Base-by-base conservation (phyloP, 2,113 vertebrate genomes). In the Mus spicilegus region DNA sequence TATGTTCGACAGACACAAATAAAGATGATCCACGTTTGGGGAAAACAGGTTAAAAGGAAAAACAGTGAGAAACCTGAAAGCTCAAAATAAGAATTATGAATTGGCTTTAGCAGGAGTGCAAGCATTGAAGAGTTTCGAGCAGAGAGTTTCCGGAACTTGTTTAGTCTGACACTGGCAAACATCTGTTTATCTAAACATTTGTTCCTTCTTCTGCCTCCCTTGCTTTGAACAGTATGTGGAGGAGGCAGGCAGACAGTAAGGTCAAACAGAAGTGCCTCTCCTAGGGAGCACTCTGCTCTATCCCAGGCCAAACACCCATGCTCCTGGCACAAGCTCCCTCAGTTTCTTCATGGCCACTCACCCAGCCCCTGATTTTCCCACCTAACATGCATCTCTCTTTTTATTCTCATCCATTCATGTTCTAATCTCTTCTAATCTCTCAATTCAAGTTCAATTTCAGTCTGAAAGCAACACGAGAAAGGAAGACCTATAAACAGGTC, bases 21-120 rank as follows among this genome's bases (percentile, higher is more conserved):
- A 92, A 90, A 90, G 12, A 86, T 13, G 73, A 70, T 39, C 77
- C 6, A 3, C 33, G 54, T 17, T 49, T 87, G 1, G 3, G 3
- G 2, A 92, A 95, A 93, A 76, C 20, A 96, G 63, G 86, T 51
- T 94, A 54, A 84, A 86, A 72, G n/a, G 28, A 89, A 76, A 81
- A 51, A 70, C 36, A 58, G 11, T 39, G 4, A 73, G 16, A 90
- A 61, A 56, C 24, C 56, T 82, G n/a, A 67, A 17, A 19, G 63
- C 88, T 82, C 63, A 75, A 88, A 81, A 33, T 81, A 92, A 76
- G 17, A 65, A 88, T 70, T 88, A 58, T 46, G 90, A 73, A 39
- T 76, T 76, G 46, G 5, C 76, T 51, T 67, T 22, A 10, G 63
- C 20, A 26, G 13, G 12, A 28, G 86, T 81, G 9, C 42, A 81